Evolutionary conservation across 2,113 vertebrate species (phyloP).

Genomic region (Phyllostomus hastatus): DNA sequence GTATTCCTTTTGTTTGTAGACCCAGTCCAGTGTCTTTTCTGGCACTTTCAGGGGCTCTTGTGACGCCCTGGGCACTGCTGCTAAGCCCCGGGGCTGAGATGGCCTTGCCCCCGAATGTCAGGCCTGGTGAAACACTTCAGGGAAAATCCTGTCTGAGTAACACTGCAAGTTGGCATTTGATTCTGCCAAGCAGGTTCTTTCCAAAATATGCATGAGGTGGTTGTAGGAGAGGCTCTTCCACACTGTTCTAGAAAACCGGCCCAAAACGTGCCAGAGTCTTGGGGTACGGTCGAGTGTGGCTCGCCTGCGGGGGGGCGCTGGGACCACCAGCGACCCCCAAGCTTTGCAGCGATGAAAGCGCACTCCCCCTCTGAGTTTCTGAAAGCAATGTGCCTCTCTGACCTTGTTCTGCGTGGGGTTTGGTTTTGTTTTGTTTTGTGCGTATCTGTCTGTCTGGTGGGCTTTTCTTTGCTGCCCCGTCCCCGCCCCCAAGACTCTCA

Average conservation of each 20-base stretch:
- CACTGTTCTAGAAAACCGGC: background rate
- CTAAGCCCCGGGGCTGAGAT: background rate
- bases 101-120: background rate
- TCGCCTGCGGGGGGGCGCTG: accelerated
- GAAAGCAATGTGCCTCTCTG: background rate
- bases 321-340: background rate
- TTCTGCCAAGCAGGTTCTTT: background rate
- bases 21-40: slow-evolving; percentile 1
- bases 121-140: background rate
- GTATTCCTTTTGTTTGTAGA: slow-evolving; percentile 15
- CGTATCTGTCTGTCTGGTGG: too few relatives aligned
- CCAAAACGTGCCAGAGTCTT: background rate
- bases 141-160: background rate
- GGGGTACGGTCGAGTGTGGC: accelerated
- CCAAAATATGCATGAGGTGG: accelerated
- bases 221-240: background rate
- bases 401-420: too few relatives aligned
- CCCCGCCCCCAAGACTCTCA: background rate
- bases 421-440: background rate
- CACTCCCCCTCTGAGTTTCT: background rate
- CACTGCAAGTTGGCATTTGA: background rate
- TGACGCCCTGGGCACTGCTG: background rate
- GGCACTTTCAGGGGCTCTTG: background rate
- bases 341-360: background rate
- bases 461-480: too few relatives aligned